These are phyloP conservation scores for Anguilla marmorata DNA, from an alignment of 2,797 vertebrate genomes.

Conservation along the genomic window DNA sequence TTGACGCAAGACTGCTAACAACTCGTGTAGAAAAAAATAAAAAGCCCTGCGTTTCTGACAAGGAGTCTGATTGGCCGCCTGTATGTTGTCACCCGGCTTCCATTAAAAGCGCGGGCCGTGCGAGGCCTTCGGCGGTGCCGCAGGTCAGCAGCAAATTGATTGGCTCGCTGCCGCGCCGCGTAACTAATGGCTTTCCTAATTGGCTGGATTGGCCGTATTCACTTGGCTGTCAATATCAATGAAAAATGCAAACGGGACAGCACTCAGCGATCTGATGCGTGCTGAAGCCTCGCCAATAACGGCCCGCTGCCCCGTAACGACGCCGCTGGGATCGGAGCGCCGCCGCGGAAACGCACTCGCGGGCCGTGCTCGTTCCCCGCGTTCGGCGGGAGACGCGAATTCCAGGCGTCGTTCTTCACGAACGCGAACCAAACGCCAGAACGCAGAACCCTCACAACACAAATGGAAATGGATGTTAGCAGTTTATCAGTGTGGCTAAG, in stretches of 20 bases:
- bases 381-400: background rate
- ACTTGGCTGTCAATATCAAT: background rate
- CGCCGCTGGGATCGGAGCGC: background rate
- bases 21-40: background rate
- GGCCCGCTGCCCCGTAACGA: background rate
- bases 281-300: background rate
- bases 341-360: background rate
- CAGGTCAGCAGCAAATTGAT: background rate
- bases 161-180: background rate
- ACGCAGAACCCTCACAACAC: background rate
- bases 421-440: background rate
- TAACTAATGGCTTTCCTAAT: constrained; percentile 8
- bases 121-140: background rate
- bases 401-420: background rate
- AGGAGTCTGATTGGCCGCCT: background rate
- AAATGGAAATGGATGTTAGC: background rate
- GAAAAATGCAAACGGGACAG: constrained; percentile 12
- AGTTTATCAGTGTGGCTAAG: background rate
- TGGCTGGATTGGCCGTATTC: constrained; percentile 7
- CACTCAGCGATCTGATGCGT: background rate
- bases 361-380: background rate
- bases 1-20: background rate
- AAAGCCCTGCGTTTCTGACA: background rate
- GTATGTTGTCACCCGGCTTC: background rate
- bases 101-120: background rate